Evolutionary conservation across 2,113 vertebrate species (phyloP).

Genomic region (Vulpes vulpes): DNA sequence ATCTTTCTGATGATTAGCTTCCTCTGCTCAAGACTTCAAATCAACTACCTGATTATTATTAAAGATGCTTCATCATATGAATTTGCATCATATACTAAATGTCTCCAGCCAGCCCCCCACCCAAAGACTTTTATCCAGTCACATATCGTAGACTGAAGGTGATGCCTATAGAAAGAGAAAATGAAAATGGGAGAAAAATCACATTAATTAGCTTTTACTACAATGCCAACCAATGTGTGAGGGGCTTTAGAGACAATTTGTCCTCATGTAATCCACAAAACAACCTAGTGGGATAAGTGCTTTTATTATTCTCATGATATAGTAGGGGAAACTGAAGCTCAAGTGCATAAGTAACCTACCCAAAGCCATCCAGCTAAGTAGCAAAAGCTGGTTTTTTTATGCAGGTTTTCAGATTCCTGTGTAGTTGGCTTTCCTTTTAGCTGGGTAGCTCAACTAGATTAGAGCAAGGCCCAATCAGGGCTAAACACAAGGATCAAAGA

Average conservation of each 20-base stretch:
- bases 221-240: background rate
- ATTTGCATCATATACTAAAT: conserved; percentile 4
- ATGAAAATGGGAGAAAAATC: background rate
- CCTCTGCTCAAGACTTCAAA: background rate
- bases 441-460: background rate
- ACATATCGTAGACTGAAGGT: background rate
- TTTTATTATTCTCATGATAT: conserved; percentile 5
- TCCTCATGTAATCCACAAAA: background rate
- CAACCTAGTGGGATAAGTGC: background rate
- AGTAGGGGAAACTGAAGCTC: background rate
- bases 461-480: background rate
- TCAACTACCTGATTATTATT: conserved; percentile 13
- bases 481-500: conserved; percentile 32
- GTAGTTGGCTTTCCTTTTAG: conserved; percentile 4
- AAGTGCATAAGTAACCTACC: background rate
- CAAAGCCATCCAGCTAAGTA: background rate
- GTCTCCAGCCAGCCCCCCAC: background rate
- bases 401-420: background rate
- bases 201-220: background rate
- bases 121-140: background rate
- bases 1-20: conserved; percentile 24
- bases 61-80: conserved; percentile 17
- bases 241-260: background rate
- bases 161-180: background rate
- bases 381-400: background rate